Base-by-base conservation (phyloP, 2,113 vertebrate genomes). In the Pangasianodon gigas region DNA sequence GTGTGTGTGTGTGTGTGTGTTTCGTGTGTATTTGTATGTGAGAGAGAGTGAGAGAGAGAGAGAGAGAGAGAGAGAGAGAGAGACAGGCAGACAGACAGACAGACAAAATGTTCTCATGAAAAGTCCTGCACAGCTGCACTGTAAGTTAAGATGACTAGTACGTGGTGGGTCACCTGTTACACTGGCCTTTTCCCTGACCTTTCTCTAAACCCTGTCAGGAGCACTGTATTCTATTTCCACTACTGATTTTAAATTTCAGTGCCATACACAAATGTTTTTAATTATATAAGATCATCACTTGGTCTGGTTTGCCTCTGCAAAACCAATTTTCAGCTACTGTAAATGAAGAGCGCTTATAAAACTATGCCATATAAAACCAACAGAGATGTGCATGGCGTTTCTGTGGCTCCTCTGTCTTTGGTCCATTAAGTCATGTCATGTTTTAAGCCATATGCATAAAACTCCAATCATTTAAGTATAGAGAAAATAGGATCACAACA, bases 181-280 rank as follows among this genome's bases (percentile, higher is more conserved):
- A 86, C 89, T 95, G 95, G 95, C 95, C 95, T 96, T 96, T 93
- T 95, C 92, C 90, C 77, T 93, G 93, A 96, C 95, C 94, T 95
- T 94, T 94, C 94, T 92, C 93, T 92, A 93, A 93, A 93, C 91
- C 90, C 46, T 71, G 85, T 85, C 82, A 86, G 65, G 88, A 93
- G 89, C 80, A 8, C 89, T 60, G 62, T 41, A 77, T 56, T 89
- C 44, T 82, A 29, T 74, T 65, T 86, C 41, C n/a, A 37, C 37
- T 46, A 46, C 77, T 67, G 46, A 54, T 51, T 81, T 69, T 41
- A 65, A 67, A 51, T 32, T 54, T 44, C 62, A 88, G 29, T 52
- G 60, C 29, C 44, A 65, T 7, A 88, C 18, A 51, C 32, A 14
- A 86, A 71, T 51, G 6, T 11, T 51, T 51, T n/a, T 77, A 21